Evolutionary conservation across 2,888 invertebrate genomes (phyloP), one percentile per base, ranked within the genome.

Genomic region (Tuta absoluta): DNA sequence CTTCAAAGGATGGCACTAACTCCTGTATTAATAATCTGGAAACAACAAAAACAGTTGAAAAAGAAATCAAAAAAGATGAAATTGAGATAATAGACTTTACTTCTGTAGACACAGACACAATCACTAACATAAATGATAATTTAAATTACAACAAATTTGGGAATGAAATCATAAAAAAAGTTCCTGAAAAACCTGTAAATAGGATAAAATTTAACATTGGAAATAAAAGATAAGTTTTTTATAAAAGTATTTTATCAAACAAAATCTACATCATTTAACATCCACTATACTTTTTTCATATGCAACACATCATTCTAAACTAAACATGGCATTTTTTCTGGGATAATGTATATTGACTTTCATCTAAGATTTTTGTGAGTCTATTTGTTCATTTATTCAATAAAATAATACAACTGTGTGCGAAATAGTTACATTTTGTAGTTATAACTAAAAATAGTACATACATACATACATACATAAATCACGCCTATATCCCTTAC

Each of bases 141-240:
- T 72, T 91, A 2, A 91, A 87, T 72, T 88, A 86, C 61, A 77
- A 85, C 65, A 85, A 79, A 14, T 88, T 89, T 75, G 89, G 89
- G 1, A 79, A 78, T 58, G 89, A 89, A 75, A 56, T 77, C 4
- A 77, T 92, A 0, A 83, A 69, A 63, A 75, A 76, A 68, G 65
- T 91, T 1, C 76, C 81, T 0, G 58, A 71, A 0, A 91, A 87
- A 69, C 80, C 86, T 41, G 58, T 86, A 0, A 91, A 91, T 79
- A 86, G 72, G 70, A 91, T 92, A 51, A 75, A 78, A 62, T 90
- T 90, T 78, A 80, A 78, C 75, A 28, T 82, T 23, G 63, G 37
- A 38, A 84, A 84, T 79, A 87, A 85, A 83, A 80, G 77, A 60
- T 56, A 33, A 49, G 24, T 1, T 51, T 66, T 28, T 33, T 5